A percentile compares a stretch with the other conserved stretches of the same genome.
These are phyloP conservation scores for Halichoerus grypus DNA, from an alignment of 2,113 vertebrate species.

Conservation along the genomic window DNA sequence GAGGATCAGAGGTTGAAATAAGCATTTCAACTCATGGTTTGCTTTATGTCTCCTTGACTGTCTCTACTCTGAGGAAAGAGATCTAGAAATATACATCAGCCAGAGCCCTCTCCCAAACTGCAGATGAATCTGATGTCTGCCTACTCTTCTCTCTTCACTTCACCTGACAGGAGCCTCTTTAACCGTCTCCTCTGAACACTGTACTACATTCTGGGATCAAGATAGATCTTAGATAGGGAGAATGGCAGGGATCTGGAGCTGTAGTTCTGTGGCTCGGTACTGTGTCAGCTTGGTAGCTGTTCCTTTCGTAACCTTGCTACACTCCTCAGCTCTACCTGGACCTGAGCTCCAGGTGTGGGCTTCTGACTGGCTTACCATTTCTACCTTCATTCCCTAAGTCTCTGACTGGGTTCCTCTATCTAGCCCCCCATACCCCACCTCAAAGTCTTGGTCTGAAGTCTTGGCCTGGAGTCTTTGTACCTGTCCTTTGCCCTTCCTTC, in stretches of 20 bases:
- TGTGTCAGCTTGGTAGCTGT: neutral
- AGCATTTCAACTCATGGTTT: neutral
- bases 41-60: neutral
- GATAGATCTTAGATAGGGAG: neutral
- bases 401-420: neutral
- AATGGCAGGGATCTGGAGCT: neutral
- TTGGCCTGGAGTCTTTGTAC: neutral
- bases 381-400: neutral
- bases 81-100: neutral
- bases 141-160: neutral
- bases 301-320: neutral
- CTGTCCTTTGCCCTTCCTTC: neutral
- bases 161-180: neutral
- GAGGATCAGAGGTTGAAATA: neutral
- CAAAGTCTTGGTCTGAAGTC: neutral
- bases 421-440: rapidly evolving
- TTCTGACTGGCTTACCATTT: neutral
- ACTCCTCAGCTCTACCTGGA: neutral
- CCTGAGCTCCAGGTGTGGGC: neutral
- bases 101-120: neutral
- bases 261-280: neutral
- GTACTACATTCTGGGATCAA: neutral
- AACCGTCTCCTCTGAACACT: neutral
- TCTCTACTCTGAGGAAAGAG: neutral
- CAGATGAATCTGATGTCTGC: neutral